phyloP scores from a whole-genome alignment of 1,140 invertebrate genomes.

The Scaptomyza hsui region DNA sequence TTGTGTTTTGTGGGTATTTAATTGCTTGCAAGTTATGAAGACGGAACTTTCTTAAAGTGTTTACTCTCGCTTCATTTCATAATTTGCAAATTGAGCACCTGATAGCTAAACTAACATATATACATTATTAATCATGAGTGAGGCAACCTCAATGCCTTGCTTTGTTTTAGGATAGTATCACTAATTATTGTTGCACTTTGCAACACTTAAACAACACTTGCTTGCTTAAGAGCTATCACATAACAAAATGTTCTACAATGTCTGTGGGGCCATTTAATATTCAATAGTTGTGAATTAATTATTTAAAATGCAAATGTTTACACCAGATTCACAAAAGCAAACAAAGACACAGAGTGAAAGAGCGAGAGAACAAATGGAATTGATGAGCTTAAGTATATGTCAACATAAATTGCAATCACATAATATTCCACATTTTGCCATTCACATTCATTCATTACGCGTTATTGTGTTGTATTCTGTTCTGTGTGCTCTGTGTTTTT shows the following conservation, averaged over 20 bases:
- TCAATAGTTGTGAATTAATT: conserved; percentile 76
- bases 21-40: conserved; percentile 9
- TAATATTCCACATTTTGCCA: conserved; percentile 48
- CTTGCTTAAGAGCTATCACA: conserved; percentile 5
- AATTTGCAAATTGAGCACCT: background rate
- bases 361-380: conserved; percentile 40
- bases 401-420: conserved; percentile 77
- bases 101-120: conserved; percentile 6
- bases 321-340: conserved; percentile 40
- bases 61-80: background rate
- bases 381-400: conserved; percentile 80
- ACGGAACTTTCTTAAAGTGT: too few species aligned
- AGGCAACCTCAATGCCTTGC: background rate
- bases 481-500: conserved; percentile 63
- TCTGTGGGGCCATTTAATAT: conserved; percentile 39
- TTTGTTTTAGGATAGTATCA: background rate
- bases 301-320: conserved; percentile 75
- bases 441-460: conserved; percentile 19
- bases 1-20: conserved; percentile 1
- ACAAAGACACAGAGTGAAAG: conserved; percentile 6
- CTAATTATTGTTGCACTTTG: conserved; percentile 25
- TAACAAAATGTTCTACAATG: conserved; percentile 17
- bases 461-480: conserved; percentile 17
- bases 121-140: conserved; percentile 2
- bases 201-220: conserved; percentile 33